Evolutionary conservation across 2,113 vertebrate genomes (phyloP).

Genomic region (Sylvilagus bachmani): DNA sequence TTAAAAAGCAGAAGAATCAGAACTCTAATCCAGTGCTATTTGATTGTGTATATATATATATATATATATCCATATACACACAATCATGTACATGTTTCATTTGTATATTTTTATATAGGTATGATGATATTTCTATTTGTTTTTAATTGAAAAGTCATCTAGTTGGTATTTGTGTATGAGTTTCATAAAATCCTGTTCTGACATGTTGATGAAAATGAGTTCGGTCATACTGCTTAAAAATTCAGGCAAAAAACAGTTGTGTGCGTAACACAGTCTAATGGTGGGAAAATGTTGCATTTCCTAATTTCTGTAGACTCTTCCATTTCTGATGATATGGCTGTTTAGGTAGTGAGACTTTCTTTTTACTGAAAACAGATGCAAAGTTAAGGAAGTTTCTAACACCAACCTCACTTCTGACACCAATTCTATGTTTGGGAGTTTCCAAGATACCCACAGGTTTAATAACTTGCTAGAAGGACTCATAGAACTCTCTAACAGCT

Average conservation of each 20-base stretch:
- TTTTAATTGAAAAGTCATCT: background rate
- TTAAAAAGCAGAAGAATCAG: slow-evolving; percentile 9
- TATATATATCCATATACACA: background rate
- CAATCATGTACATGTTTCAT: background rate
- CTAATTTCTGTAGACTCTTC: background rate
- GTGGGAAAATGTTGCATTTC: background rate
- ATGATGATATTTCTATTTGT: background rate
- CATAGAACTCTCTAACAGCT: background rate
- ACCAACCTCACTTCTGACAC: background rate
- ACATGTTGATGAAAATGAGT: slow-evolving; percentile 57
- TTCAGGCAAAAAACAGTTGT: background rate
- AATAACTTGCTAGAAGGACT: background rate
- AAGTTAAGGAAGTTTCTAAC: background rate
- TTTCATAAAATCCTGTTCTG: background rate
- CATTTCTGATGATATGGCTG: background rate
- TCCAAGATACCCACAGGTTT: background rate
- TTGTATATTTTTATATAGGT: background rate
- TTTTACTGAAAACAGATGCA: background rate
- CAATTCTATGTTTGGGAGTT: background rate
- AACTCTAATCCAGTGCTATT: background rate
- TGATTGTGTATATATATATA: background rate
- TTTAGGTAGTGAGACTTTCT: background rate
- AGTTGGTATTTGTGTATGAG: background rate
- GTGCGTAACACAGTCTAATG: background rate
- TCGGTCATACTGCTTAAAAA: background rate